phyloP scores from a whole-genome alignment of 1,140 invertebrate species.

The Heliconius hermathena region DNA sequence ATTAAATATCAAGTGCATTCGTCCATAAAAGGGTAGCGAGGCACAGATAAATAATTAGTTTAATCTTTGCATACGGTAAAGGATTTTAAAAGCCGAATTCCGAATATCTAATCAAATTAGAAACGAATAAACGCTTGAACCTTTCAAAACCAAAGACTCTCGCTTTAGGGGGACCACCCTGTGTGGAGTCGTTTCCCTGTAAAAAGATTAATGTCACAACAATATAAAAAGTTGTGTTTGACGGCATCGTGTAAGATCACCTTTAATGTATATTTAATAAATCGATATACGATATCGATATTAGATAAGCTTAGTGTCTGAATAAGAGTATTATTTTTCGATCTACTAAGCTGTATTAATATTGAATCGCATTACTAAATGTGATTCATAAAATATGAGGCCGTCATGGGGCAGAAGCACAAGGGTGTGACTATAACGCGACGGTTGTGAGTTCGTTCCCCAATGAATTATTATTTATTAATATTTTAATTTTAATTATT shows the following conservation, averaged over 20 bases:
- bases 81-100: constrained; percentile 25
- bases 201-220: constrained; percentile 42
- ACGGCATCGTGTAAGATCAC: constrained; percentile 16
- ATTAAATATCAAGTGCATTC: constrained; percentile 17
- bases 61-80: constrained; percentile 35
- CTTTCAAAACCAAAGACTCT: constrained; percentile 24
- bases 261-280: constrained; percentile 26
- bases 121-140: constrained; percentile 28
- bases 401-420: too few relatives aligned
- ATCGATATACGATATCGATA: not conserved
- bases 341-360: not conserved
- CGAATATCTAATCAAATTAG: constrained; percentile 37
- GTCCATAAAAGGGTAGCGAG: constrained; percentile 17
- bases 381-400: not conserved
- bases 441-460: too few relatives aligned
- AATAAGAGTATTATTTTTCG: not conserved
- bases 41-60: constrained; percentile 21
- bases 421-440: too few relatives aligned
- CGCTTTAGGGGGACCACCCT: constrained; percentile 39
- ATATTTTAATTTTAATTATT: too few relatives aligned
- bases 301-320: not conserved
- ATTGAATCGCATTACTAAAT: not conserved
- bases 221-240: constrained; percentile 36
- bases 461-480: too few relatives aligned
- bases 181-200: constrained; percentile 21